Base-by-base conservation (phyloP, 1,140 invertebrate species). In the Theocolax elegans region DNA sequence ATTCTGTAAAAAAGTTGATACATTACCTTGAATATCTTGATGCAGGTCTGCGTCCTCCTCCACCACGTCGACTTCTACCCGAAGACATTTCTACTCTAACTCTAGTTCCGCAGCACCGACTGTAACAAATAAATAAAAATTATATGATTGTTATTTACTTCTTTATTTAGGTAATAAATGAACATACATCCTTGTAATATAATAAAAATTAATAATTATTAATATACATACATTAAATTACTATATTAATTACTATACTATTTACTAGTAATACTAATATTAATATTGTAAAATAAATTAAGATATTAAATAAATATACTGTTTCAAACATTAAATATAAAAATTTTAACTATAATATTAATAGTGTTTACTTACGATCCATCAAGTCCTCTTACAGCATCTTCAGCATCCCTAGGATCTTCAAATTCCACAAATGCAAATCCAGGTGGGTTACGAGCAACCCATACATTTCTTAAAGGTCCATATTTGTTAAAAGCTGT, bases 361-460 rank as follows among this genome's bases (percentile, higher is more conserved):
- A n/a, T n/a, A n/a, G n/a, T n/a, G n/a, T n/a, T 48, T 68, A 89
- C 93, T 91, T 88, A 95, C 92, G 93, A 94, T 89, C 97, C 97
- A 88, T 99, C 97, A 67, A 99, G 86, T 53, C 92, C 95, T 78
- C 94, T 88, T n/a, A 97, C 95, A 59, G 97, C 95, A 88, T 99
- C 97, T 85, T 98, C 96, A 15, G 97, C 97, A 87, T 99, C 98
- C 73, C 97, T 89, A 7, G 94, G 91, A 84, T 99, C 97, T 87
- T 99, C 97, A 87, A 96, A 99, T 87, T 99, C 98, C 19, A 99
- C 94, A 87, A 99, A 99, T 10, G 97, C 97, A 88, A 99, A 99
- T 8, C 97, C 94, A 12, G 95, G 95, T 38, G 95, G 95, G 84
- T 96, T 96, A 79, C 94, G 87, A 0, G 97, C 97, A 19, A 99